A percentile compares a stretch with the other conserved stretches of the same genome.
Evolutionary conservation across 2,113 vertebrate species (phyloP).

Genomic region (Barnardius zonarius): DNA sequence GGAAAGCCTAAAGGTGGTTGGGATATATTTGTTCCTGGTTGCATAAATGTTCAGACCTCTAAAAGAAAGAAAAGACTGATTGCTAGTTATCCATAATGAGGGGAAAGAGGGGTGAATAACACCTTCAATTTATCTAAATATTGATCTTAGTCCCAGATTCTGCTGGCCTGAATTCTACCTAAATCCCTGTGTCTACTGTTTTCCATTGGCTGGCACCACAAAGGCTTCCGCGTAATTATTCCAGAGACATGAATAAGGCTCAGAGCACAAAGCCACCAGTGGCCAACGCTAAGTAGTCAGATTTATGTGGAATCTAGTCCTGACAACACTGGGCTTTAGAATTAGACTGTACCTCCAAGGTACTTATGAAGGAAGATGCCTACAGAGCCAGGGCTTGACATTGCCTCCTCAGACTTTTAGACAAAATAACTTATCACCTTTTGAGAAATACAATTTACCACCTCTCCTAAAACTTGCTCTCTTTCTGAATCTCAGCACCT

Average conservation of each 20-base stretch:
- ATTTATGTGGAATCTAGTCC: not conserved
- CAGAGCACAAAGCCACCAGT: not conserved
- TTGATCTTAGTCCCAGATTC: slow-evolving; percentile 20
- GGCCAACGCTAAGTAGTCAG: not conserved
- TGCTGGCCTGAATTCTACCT: slow-evolving; percentile 20
- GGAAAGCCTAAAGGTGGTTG: not conserved
- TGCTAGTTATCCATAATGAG: not conserved
- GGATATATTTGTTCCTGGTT: not conserved
- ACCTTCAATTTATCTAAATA: slow-evolving; percentile 20
- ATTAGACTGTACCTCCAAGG: not conserved
- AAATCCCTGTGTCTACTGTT: not conserved
- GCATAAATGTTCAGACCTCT: not conserved
- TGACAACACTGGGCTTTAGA: not conserved
- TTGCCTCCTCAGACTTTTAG: not conserved
- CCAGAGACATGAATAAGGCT: not conserved
- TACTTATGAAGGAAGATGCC: not conserved
- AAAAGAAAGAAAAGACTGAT: not conserved
- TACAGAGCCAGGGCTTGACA: not conserved
- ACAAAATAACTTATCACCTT: not conserved
- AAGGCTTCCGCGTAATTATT: slow-evolving; percentile 2
- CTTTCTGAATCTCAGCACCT: not conserved
- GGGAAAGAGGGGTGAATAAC: not conserved
- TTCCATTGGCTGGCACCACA: not conserved
- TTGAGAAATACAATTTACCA: not conserved
- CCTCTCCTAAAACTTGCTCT: not conserved